A percentile compares a stretch with the other conserved stretches of the same genome.
phyloP scores from a whole-genome alignment of 2,113 vertebrate species.

The Marcusenius ussheri region DNA sequence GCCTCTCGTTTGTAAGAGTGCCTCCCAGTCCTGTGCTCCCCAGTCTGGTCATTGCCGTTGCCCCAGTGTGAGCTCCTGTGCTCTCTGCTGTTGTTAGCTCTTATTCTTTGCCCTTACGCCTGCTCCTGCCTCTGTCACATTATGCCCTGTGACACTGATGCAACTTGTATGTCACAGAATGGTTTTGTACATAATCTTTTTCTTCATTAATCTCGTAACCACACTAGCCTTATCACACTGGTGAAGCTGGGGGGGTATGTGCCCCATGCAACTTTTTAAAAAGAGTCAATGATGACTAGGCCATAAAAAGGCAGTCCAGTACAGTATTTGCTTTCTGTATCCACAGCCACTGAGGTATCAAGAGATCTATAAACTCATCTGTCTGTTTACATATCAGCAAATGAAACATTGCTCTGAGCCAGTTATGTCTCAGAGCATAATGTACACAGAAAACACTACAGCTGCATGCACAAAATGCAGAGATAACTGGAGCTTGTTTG shows the following conservation, averaged over 20 bases:
- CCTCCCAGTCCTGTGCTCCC: too few species aligned
- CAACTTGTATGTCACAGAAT: background rate
- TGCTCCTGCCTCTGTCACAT: too few species aligned
- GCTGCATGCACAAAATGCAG: conserved; percentile 61
- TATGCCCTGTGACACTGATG: background rate
- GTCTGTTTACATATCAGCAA: conserved; percentile 81
- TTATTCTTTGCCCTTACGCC: too few species aligned
- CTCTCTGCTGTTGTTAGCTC: too few species aligned
- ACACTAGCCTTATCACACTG: background rate
- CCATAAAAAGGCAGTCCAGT: background rate
- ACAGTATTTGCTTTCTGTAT: background rate
- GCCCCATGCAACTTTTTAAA: background rate
- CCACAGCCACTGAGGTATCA: conserved; percentile 68
- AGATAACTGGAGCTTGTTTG: conserved; percentile 62
- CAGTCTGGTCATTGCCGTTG: too few species aligned
- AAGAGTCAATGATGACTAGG: background rate
- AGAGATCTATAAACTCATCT: conserved; percentile 75
- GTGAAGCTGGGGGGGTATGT: background rate
- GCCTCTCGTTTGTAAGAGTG: too few species aligned
- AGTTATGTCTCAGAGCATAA: conserved; percentile 70
- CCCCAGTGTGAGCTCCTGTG: too few species aligned
- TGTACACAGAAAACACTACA: conserved; percentile 62
- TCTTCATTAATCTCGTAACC: background rate
- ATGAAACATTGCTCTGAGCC: conserved; percentile 68
- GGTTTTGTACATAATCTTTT: background rate